Percentiles rank a stretch among this genome's conserved stretches.
Conservation (phyloP, 2,113 vertebrate species). For the Erythrolamprus reginae region DNA sequence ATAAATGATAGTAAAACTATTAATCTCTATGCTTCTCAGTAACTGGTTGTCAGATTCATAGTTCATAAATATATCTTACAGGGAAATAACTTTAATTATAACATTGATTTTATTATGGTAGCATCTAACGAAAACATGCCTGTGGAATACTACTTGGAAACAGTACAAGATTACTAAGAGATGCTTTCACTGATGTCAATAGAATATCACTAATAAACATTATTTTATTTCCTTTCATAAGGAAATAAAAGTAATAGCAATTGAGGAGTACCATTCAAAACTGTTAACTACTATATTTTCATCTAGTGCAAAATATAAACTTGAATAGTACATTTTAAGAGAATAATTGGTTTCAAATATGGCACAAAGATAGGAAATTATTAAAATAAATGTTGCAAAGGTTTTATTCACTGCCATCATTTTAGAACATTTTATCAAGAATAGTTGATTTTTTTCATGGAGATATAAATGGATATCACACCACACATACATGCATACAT, state of each 20-base stretch:
- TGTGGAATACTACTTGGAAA: conserved; percentile 44
- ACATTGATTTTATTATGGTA: conserved; percentile 63
- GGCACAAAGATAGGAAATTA: background rate
- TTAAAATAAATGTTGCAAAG: background rate
- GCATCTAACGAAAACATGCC: conserved; percentile 46
- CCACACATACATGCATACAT: background rate
- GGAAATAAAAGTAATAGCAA: conserved; percentile 37
- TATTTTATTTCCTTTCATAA: too few species aligned
- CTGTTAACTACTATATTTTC: background rate
- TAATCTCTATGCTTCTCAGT: conserved; percentile 53
- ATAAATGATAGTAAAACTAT: conserved; percentile 69
- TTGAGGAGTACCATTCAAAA: background rate
- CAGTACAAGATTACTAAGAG: conserved; percentile 26
- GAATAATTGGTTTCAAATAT: background rate
- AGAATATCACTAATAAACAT: conserved; percentile 18
- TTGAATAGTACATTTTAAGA: background rate
- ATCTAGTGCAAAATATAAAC: background rate
- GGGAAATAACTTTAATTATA: conserved; percentile 59
- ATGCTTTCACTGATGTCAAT: conserved; percentile 30
- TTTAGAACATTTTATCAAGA: background rate
- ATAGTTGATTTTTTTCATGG: background rate
- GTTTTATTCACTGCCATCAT: background rate
- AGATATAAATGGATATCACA: background rate
- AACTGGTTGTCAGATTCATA: conserved; percentile 52
- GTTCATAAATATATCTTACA: conserved; percentile 60